Base-by-base conservation (phyloP, 2,888 invertebrate species). In the Drosophila maculinotata region DNA sequence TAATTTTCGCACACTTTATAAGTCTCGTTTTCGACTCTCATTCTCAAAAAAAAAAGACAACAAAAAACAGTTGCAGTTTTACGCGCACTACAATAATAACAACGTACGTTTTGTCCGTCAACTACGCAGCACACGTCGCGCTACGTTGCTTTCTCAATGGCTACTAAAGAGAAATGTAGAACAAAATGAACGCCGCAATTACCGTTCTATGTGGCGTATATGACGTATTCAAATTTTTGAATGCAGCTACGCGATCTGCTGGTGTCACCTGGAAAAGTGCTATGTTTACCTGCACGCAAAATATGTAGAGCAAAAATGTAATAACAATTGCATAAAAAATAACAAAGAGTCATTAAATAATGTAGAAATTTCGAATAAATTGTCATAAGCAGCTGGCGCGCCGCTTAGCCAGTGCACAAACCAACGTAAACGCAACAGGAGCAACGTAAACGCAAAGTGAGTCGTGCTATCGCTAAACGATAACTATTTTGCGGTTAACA, bases 81-180 rank as follows among this genome's bases (percentile, higher is more conserved):
- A 80, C 84, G 78, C 84, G 81, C 69, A 66, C 63, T 49, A 49
- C 23, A 26, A 58, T 14, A 67, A 59, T 20, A 33, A 58, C 45
- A 42, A 28, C 25, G 17, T 20, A 33, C 54, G 44, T n/a, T n/a
- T n/a, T n/a, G n/a, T 17, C 17, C 41, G 54, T 33, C 36, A 79
- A 59, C 54, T 62, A 49, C 76, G 68, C 58, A 64, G 36, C 56
- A 68, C 62, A 64, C 59, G 62, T 63, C 67, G 59, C 79, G 82
- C 73, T 56, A 73, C 80, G 76, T 79, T 59, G 65, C 68, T 66
- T 84, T 71, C 82, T 84, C 79, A 79, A 79, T 84, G 79, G 66
- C 48, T 36, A 74, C 74, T 67, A 62, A 65, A 76, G 63, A 64
- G 74, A 68, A 72, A 74, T 33, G 63, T 76, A 74, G 76, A 74